A percentile compares a stretch with the other conserved stretches of the same genome.
phyloP scores from a whole-genome alignment of 53 echinoderm and acorn worm species.

The Arbacia lixula region DNA sequence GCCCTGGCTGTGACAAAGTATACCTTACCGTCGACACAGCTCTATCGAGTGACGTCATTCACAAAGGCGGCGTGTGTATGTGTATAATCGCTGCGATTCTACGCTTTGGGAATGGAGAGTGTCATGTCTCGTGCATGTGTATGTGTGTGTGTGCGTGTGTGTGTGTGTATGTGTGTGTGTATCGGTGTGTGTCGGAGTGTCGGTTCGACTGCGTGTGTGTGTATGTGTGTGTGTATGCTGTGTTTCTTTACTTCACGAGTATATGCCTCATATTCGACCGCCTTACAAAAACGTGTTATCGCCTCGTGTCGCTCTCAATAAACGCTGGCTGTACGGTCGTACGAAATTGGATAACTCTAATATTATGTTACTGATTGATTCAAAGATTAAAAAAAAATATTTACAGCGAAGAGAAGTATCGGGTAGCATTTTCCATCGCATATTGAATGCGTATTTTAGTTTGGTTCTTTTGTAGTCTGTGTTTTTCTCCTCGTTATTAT shows the following conservation, averaged over 20 bases:
- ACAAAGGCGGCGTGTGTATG: constrained; percentile 30
- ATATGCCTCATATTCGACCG: constrained; percentile 40
- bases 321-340: no score
- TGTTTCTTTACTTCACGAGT: constrained; percentile 37
- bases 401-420: not conserved
- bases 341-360: constrained; percentile 41
- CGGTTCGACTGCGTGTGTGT: no score
- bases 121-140: no score
- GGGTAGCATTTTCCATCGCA: no score
- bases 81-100: constrained; percentile 30
- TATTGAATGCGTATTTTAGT: no score
- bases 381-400: constrained; percentile 23
- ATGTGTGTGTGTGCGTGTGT: not conserved
- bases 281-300: constrained; percentile 49
- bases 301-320: not conserved
- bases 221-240: not conserved
- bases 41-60: constrained; percentile 22
- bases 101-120: no score
- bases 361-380: constrained; percentile 49
- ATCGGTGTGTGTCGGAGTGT: no score
- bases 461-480: no score
- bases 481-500: no score
- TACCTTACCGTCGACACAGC: constrained; percentile 8
- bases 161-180: constrained; percentile 42
- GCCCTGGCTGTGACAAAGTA: constrained; percentile 21